Conservation (phyloP, 2,797 vertebrate genomes). For the Steatocranus sp. region DNA sequence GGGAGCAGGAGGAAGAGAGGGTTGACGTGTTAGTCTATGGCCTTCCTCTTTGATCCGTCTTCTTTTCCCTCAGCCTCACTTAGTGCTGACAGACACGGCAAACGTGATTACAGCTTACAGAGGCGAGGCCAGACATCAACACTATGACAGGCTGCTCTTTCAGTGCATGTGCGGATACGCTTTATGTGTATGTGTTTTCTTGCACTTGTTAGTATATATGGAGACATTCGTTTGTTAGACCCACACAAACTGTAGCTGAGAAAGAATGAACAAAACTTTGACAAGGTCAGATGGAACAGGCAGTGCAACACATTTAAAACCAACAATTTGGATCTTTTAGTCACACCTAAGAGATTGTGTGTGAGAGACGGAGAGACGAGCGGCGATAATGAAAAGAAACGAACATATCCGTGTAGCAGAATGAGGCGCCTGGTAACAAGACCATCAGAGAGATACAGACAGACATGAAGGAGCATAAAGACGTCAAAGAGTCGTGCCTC, state of each 20-base stretch:
- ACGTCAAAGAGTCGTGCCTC: neutral
- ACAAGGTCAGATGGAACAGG: neutral
- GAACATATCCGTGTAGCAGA: neutral
- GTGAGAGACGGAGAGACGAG: neutral
- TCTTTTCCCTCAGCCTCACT: slow-evolving; percentile 17
- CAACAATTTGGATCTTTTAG: neutral
- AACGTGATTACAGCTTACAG: slow-evolving; percentile 32
- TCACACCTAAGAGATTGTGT: neutral
- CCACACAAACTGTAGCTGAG: neutral
- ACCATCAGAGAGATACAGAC: neutral
- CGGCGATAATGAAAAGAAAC: neutral
- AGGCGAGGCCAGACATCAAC: slow-evolving; percentile 24
- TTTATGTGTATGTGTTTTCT: neutral
- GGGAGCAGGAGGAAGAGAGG: neutral
- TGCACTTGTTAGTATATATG: neutral
- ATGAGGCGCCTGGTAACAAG: neutral
- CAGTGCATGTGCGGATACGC: neutral
- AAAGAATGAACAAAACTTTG: neutral
- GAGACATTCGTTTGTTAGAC: neutral
- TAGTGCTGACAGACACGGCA: slow-evolving; percentile 29
- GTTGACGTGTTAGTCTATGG: slow-evolving; percentile 9
- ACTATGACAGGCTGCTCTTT: neutral
- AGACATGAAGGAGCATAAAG: neutral
- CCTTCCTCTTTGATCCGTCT: slow-evolving; percentile 41
- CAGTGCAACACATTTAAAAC: neutral